Evolutionary conservation across 2,113 vertebrate genomes (phyloP).

Genomic region (Oncorhynchus tshawytscha): DNA sequence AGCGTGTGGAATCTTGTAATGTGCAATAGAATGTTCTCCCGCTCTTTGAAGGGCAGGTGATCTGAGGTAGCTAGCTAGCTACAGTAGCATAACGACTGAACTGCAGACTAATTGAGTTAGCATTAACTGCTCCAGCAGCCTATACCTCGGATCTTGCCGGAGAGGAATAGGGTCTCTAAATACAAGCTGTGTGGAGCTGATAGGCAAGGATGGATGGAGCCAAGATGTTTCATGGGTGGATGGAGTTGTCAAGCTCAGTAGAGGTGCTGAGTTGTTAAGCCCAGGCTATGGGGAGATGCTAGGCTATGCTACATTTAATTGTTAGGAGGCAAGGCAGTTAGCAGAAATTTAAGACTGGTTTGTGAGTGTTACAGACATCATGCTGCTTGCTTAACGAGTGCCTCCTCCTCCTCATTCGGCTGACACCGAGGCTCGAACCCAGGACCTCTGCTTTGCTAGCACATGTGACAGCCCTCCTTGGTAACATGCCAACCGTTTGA

Average conservation of each 20-base stretch:
- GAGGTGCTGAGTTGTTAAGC: background rate
- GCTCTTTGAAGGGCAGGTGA: conserved; percentile 28
- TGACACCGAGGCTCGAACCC: too few relatives aligned
- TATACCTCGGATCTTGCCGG: too few relatives aligned
- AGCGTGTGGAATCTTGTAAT: conserved; percentile 39
- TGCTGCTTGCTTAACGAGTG: too few relatives aligned
- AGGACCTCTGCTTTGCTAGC: too few relatives aligned
- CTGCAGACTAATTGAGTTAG: conserved; percentile 9
- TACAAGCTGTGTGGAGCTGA: background rate
- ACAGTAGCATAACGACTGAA: conserved; percentile 16
- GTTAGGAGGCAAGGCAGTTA: too few relatives aligned
- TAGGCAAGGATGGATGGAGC: background rate
- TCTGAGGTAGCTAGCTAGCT: background rate
- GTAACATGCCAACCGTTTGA: too few relatives aligned
- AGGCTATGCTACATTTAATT: too few relatives aligned
- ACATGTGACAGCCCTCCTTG: too few relatives aligned
- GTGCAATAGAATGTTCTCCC: conserved; percentile 35
- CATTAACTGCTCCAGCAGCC: background rate
- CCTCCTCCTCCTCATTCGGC: too few relatives aligned
- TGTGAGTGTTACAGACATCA: too few relatives aligned
- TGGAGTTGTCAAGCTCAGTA: background rate
- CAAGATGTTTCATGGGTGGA: background rate
- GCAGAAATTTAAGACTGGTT: too few relatives aligned
- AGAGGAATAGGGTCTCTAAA: background rate
- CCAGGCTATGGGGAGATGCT: background rate